A percentile compares a stretch with the other conserved stretches of the same genome.
phyloP scores from a whole-genome alignment of 1,140 invertebrate species.

The Sweltsa coloradensis region DNA sequence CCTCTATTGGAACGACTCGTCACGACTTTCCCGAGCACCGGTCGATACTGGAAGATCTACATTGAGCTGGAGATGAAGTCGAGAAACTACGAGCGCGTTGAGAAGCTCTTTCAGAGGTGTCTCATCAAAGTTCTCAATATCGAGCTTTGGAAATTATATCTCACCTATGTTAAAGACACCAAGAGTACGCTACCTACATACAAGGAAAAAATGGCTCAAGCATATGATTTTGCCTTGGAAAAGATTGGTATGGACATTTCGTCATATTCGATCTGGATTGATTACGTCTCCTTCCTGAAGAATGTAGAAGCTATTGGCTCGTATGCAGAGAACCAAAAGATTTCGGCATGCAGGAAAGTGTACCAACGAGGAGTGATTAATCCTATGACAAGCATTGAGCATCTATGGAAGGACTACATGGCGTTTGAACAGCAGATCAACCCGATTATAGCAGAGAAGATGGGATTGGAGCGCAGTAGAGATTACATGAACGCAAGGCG shows the following conservation, averaged over 20 bases:
- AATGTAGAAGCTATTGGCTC: conserved; percentile 93
- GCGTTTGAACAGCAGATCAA: conserved; percentile 90
- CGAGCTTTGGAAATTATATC: conserved; percentile 95
- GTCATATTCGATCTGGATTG: conserved; percentile 92
- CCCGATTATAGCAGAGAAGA: conserved; percentile 90
- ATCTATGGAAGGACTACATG: conserved; percentile 98
- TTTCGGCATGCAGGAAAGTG: conserved; percentile 91
- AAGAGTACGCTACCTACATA: conserved; percentile 87
- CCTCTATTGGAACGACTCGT: conserved; percentile 90
- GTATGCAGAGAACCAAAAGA: conserved; percentile 99
- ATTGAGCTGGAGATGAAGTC: conserved; percentile 99
- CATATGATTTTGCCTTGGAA: conserved; percentile 97
- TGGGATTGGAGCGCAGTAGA: conserved; percentile 77
- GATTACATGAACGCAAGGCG: conserved; percentile 97
- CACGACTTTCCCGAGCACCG: conserved; percentile 86
- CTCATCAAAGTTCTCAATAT: conserved; percentile 98
- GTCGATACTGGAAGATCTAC: conserved; percentile 97
- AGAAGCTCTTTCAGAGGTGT: conserved; percentile 92
- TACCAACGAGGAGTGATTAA: conserved; percentile 93
- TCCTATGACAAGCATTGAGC: conserved; percentile 95
- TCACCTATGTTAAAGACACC: conserved; percentile 96
- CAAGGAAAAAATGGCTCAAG: conserved; percentile 99
- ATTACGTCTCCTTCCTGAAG: conserved; percentile 97
- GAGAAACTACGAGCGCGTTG: conserved; percentile 56
- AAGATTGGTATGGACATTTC: conserved; percentile 98